phyloP scores from a whole-genome alignment of 2,888 invertebrate species.

The Nineta flava region DNA sequence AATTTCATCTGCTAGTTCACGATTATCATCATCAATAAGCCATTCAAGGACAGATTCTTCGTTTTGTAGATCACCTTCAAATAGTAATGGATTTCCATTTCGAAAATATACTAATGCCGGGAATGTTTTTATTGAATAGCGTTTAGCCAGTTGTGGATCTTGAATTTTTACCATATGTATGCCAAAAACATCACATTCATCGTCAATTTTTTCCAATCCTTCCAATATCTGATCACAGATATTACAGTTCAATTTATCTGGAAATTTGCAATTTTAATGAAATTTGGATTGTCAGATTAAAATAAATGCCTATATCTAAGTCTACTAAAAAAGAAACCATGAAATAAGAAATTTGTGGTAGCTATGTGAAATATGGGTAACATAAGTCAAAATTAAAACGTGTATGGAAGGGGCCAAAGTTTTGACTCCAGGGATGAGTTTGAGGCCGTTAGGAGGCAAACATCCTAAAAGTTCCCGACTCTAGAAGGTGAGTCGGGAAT shows the following conservation, averaged over 20 bases:
- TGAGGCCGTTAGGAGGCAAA: too few species aligned
- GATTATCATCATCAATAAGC: constrained; percentile 84
- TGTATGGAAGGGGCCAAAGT: too few species aligned
- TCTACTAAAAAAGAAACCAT: background rate
- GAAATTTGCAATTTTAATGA: too few species aligned
- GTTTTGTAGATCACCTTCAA: constrained; percentile 83
- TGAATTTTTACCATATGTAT: constrained; percentile 89
- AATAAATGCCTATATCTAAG: background rate
- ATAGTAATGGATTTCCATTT: constrained; percentile 76
- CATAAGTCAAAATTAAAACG: too few species aligned
- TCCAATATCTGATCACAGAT: constrained; percentile 83
- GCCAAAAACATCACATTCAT: constrained; percentile 82
- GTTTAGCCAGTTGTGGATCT: constrained; percentile 78
- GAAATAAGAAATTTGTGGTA: too few species aligned
- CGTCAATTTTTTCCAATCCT: constrained; percentile 75
- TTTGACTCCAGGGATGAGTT: too few species aligned
- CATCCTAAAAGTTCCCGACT: too few species aligned
- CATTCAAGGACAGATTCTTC: constrained; percentile 85
- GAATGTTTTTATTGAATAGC: constrained; percentile 88
- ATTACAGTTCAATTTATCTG: constrained; percentile 80
- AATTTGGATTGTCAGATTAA: constrained; percentile 6
- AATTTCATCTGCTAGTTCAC: constrained; percentile 85
- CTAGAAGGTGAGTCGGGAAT: background rate
- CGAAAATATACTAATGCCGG: constrained; percentile 81
- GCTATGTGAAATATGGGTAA: too few species aligned